Evolutionary conservation across 1,140 invertebrate species (phyloP), one percentile per base, ranked within the genome.

Genomic region (Zaprionus ornatus): DNA sequence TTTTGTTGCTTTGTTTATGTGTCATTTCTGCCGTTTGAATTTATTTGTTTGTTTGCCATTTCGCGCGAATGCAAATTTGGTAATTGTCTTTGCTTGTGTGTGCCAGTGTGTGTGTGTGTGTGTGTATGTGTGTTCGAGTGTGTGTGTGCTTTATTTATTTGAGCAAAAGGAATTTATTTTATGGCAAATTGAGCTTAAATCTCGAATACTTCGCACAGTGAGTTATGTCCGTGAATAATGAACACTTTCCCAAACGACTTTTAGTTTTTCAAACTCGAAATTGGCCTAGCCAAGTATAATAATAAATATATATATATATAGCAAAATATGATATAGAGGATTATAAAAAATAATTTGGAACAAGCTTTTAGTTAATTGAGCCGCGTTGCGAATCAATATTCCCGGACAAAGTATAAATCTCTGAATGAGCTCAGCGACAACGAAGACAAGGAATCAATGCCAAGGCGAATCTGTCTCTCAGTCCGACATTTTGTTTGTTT

Each of bases 31-130:
- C 68, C 79, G 52, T 84, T 88, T 84, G 80, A 88, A 88, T 88
- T 88, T 88, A 88, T 88, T 80, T 88, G 85, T 88, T 88, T 88
- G 84, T 90, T 88, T 88, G 81, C 68, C 64, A 81, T 73, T 84
- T 84, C 66, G 79, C 82, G 80, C 68, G 74, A 88, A 88, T 88
- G 84, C 80, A 88, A 88, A 88, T 88, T 88, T 83, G 74, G 82
- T 86, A 83, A 83, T 87, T 87, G 83, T 70, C 67, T 80, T 61
- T 66, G 52, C 27, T 25, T 55, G 13, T 54, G 55, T 71, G 35
- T 42, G 13, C 50, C 19, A 59, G 21, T 69, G 10, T 80, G 2
- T 63, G 2, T 57, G 40, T 54, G 2, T 48, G 12, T 17, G 64
- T 54, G 59, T 37, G 35, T 37, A n/a, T n/a, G n/a, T n/a, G n/a